Base-by-base conservation (phyloP, 1,140 invertebrate genomes). In the Formica exsecta region DNA sequence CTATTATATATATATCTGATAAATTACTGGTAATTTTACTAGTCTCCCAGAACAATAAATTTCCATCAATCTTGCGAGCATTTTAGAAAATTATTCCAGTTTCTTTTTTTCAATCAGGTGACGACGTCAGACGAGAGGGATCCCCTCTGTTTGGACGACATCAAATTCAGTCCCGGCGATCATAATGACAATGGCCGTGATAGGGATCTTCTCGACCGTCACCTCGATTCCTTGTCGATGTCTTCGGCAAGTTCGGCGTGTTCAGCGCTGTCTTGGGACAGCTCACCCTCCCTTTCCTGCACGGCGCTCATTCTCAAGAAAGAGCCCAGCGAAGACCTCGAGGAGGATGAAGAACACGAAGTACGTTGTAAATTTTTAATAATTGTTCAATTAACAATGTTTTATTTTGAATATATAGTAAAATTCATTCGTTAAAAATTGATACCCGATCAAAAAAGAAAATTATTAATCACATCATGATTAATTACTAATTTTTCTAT, bases 191-290 rank as follows among this genome's bases (percentile, higher is more conserved):
- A 95, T 86, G 94, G 95, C 66, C 94, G 95, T 48, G 95, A 95
- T 89, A 95, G 95, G 94, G 94, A 94, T 93, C 95, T 96, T 41
- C 93, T 96, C 81, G 96, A 97, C 86, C 95, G 96, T 84, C 96
- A 97, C 89, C 94, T 97, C 83, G 97, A 97, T 92, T 96, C 96
- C 41, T 93, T 97, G 70, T 97, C 96, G 87, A 96, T 96, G 95
- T 96, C 96, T 64, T 96, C 96, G 79, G 95, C 96, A 74, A 96
- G 96, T 86, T 97, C 96, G 70, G 96, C 96, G 85, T 97, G 96
- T 91, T 97, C 96, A 54, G 96, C 96, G 44, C 95, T 96, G 81
- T 97, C 97, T 9, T 97, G 96, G 96, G 96, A 97, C 90, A 96
- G 95, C 76, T 94, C 94, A 87, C 94, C 96, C 70, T 95, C 96